These are phyloP conservation scores for Allophyes oxyacanthae DNA, from an alignment of 2,888 invertebrate genomes.

Conservation along the genomic window DNA sequence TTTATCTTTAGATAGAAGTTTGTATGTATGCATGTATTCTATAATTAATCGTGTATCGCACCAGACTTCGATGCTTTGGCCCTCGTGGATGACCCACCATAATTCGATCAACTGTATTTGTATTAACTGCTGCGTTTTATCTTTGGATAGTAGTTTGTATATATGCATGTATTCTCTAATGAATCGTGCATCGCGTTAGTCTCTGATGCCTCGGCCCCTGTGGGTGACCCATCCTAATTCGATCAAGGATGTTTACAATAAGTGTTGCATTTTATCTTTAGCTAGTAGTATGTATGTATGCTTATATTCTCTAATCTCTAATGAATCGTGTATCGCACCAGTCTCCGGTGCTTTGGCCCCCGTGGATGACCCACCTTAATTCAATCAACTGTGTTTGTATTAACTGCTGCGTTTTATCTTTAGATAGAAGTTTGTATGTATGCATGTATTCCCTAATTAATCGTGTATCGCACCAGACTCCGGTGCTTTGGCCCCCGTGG, in stretches of 20 bases:
- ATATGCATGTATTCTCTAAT: slow-evolving; percentile 74
- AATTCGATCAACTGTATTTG: slow-evolving; percentile 67
- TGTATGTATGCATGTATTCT: too few relatives aligned
- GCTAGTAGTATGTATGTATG: too few relatives aligned
- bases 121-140: slow-evolving; percentile 31
- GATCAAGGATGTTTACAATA: slow-evolving; percentile 59
- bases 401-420: slow-evolving; percentile 28
- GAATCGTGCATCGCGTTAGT: slow-evolving; percentile 82
- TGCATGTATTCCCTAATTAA: slow-evolving; percentile 80
- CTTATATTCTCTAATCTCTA: slow-evolving; percentile 77
- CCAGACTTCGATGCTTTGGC: slow-evolving; percentile 65
- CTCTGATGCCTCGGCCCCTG: slow-evolving; percentile 71
- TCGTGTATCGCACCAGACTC: slow-evolving; percentile 80
- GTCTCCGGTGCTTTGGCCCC: slow-evolving; percentile 7
- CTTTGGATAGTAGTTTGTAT: neutral
- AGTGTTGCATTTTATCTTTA: slow-evolving; percentile 27
- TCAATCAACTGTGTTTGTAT: slow-evolving; percentile 62
- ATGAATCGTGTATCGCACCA: slow-evolving; percentile 85
- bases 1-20: slow-evolving; percentile 16
- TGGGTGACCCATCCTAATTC: slow-evolving; percentile 81
- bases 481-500: slow-evolving; percentile 71
- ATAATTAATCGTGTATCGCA: slow-evolving; percentile 86
- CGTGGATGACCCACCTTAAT: slow-evolving; percentile 82
- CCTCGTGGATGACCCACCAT: slow-evolving; percentile 78
- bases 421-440: too few relatives aligned